phyloP scores from a whole-genome alignment of 2,888 invertebrate species.

The Hymenopus coronatus region DNA sequence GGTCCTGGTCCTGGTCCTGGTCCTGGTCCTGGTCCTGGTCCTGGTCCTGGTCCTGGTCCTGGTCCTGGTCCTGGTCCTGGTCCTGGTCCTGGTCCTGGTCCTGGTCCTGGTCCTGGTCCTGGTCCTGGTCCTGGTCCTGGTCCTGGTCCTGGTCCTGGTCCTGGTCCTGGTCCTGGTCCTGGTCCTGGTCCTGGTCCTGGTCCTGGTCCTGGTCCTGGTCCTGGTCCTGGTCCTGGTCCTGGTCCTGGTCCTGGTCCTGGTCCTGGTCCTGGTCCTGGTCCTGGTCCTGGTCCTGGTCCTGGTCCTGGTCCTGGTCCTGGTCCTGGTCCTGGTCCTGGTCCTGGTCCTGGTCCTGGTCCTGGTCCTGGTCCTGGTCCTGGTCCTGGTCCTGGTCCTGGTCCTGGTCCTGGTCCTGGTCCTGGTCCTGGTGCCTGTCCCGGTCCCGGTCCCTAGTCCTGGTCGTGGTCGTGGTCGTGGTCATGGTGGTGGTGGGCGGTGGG shows the following conservation, averaged over 20 bases:
- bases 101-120: constrained; percentile 8
- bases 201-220: constrained; percentile 8
- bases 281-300: constrained; percentile 8
- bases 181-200: constrained; percentile 8
- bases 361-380: constrained; percentile 8
- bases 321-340: constrained; percentile 7
- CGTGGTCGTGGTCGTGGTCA: constrained; percentile 2
- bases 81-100: constrained; percentile 8
- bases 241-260: constrained; percentile 8
- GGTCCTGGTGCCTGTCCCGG: too few species aligned
- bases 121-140: constrained; percentile 7
- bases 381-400: constrained; percentile 8
- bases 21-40: constrained; percentile 8
- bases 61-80: constrained; percentile 8
- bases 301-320: constrained; percentile 7
- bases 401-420: constrained; percentile 8
- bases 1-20: constrained; percentile 8
- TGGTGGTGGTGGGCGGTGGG: too few species aligned
- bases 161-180: constrained; percentile 8
- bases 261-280: constrained; percentile 8
- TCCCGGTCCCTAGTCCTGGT: too few species aligned
- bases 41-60: constrained; percentile 8
- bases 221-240: constrained; percentile 8
- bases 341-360: constrained; percentile 8
- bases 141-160: constrained; percentile 7